A percentile compares a stretch with the other conserved stretches of the same genome.
Evolutionary conservation across 2,888 invertebrate species (phyloP).

Genomic region (Tenthredo distinguenda): DNA sequence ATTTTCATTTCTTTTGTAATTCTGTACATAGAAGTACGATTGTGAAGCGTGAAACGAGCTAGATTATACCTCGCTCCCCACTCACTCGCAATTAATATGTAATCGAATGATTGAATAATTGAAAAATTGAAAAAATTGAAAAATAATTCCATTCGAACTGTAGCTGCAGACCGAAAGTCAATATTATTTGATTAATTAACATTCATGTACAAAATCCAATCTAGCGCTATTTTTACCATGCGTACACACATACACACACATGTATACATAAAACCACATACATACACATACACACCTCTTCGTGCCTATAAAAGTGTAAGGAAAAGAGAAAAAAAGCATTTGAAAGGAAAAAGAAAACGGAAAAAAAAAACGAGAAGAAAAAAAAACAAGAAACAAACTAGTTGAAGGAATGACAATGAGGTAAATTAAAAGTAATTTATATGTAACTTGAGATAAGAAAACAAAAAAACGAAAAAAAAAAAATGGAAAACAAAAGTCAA

Average conservation of each 20-base stretch:
- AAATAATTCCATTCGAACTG: no score
- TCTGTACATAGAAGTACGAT: background rate
- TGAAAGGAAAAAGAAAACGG: background rate
- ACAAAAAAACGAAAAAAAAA: background rate
- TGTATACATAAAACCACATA: constrained; percentile 3
- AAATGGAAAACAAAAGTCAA: no score
- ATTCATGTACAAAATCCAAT: background rate
- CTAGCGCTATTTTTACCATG: background rate
- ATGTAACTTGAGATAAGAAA: background rate
- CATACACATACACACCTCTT: constrained; percentile 34
- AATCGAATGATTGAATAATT: no score
- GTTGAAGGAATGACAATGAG: background rate
- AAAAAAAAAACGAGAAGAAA: background rate
- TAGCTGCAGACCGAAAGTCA: no score
- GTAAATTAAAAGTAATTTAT: background rate
- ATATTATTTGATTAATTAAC: no score
- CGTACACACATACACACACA: background rate
- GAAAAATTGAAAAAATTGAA: no score
- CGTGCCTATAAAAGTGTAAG: constrained; percentile 36
- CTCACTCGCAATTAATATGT: no score
- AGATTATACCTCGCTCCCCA: no score
- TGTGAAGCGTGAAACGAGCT: no score
- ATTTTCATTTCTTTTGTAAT: background rate
- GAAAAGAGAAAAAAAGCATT: background rate
- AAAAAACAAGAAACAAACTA: background rate